These are phyloP conservation scores for Pollicipes pollicipes DNA, from an alignment of 1,140 invertebrate genomes.

Conservation along the genomic window DNA sequence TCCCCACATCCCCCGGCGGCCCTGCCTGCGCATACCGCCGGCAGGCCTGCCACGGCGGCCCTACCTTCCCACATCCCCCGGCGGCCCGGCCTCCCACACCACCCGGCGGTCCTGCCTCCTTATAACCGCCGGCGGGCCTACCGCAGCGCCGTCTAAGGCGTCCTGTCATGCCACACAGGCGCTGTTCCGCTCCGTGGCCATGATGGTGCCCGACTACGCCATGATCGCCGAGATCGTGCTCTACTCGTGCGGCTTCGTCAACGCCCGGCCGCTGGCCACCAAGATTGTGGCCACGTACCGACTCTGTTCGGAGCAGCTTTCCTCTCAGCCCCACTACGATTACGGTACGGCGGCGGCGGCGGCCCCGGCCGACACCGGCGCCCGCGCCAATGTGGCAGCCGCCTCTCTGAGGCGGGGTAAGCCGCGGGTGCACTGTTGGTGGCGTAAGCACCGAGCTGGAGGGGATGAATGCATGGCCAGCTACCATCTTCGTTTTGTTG, in stretches of 20 bases:
- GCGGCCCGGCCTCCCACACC: no score
- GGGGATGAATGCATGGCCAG: no score
- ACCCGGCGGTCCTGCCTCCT: no score
- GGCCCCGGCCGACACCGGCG: slow-evolving; percentile 31
- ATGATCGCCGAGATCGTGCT: slow-evolving; percentile 85
- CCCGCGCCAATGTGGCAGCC: not conserved
- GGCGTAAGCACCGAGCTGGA: no score
- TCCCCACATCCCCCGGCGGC: no score
- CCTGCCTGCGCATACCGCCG: no score
- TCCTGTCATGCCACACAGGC: slow-evolving; percentile 35
- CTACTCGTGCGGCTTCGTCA: slow-evolving; percentile 83
- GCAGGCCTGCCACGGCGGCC: no score
- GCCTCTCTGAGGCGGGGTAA: not conserved
- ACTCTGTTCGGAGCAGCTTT: slow-evolving; percentile 84
- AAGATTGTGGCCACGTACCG: slow-evolving; percentile 90
- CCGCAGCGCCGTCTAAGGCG: no score
- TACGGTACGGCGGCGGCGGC: slow-evolving; percentile 52
- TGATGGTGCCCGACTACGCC: slow-evolving; percentile 96
- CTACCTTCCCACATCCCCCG: no score
- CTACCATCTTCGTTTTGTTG: no score
- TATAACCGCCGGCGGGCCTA: no score
- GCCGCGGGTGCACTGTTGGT: no score
- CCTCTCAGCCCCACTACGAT: slow-evolving; percentile 89
- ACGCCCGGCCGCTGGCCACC: slow-evolving; percentile 64
- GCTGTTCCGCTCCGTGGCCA: slow-evolving; percentile 83